Base-by-base conservation (phyloP, 2,888 invertebrate genomes). In the Pocota personata region DNA sequence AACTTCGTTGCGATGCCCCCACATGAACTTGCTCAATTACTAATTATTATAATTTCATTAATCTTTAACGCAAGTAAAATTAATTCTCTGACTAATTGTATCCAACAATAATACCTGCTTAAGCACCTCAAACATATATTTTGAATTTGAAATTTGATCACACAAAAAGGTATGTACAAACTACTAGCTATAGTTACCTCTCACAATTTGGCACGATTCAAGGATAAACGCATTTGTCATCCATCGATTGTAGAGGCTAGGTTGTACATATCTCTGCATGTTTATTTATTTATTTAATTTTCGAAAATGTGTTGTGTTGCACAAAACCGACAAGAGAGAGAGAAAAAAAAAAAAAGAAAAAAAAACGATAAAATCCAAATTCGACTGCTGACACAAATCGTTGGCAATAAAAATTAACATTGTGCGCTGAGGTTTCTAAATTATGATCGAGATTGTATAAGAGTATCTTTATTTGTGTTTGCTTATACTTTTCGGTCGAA, bases 381-480 rank as follows among this genome's bases (percentile, higher is more conserved):
- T 55, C 62, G 43, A 71, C 30, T 57, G 57, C 72, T 79, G 78
- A 79, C 78, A 79, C 72, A 72, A 64, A 72, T 64, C 46, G 72
- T 79, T 79, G 62, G 62, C 71, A 79, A 72, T 79, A 79, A 40
- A 72, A 72, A 79, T 79, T 79, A 64, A 64, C 71, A 57, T 30
- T 64, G 46, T 27, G 7, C 64, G 46, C 14, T 55, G 62, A 27
- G 52, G 69, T 78, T 78, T 62, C 52, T 55, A 60, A 69, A 69
- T 60, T 52, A 60, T 69, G 50, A 46, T 27, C 52, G 32, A 67
- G 24, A 58, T 76, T 76, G 66, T 67, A 67, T 62, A 69, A 69
- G n/a, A n/a, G 69, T 14, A 24, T 32, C 66, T 30, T 16, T 62
- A 40, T 66, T n/a, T 16, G 24, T 3, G 24, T 3, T 57, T 46